Conservation (phyloP, 2,797 vertebrate genomes). For the Sternarchorhynchus goeldii region DNA sequence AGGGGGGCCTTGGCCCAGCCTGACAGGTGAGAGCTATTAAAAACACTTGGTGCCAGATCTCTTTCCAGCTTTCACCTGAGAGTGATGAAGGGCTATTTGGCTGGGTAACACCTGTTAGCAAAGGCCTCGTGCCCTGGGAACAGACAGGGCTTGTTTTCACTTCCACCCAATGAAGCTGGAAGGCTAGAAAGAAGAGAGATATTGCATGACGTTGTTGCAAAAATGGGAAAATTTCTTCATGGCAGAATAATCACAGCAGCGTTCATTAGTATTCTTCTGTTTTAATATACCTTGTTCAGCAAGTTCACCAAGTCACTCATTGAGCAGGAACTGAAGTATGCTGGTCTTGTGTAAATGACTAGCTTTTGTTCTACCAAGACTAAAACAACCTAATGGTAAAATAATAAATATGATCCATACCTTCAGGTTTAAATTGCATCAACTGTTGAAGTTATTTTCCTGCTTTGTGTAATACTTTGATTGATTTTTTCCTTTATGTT, state of each 20-base stretch:
- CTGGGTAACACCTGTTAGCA: constrained; percentile 52
- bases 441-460: no score
- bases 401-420: no score
- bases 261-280: background rate
- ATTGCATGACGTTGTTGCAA: background rate
- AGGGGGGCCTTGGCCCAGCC: constrained; percentile 18
- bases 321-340: background rate
- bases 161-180: background rate
- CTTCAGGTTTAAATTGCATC: no score
- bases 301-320: background rate
- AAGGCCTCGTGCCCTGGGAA: constrained; percentile 16
- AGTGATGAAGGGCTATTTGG: constrained; percentile 49
- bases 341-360: constrained; percentile 6
- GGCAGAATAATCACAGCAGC: no score
- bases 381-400: background rate
- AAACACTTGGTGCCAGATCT: constrained; percentile 50
- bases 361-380: background rate
- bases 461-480: no score
- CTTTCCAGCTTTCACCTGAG: constrained; percentile 53
- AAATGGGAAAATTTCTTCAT: background rate
- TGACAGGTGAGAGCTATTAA: constrained; percentile 56
- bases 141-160: constrained; percentile 8
- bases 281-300: background rate
- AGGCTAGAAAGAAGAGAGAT: constrained; percentile 11
- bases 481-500: background rate